Evolutionary conservation across 2,888 invertebrate genomes (phyloP).

Genomic region (Amphiduros pacificus): DNA sequence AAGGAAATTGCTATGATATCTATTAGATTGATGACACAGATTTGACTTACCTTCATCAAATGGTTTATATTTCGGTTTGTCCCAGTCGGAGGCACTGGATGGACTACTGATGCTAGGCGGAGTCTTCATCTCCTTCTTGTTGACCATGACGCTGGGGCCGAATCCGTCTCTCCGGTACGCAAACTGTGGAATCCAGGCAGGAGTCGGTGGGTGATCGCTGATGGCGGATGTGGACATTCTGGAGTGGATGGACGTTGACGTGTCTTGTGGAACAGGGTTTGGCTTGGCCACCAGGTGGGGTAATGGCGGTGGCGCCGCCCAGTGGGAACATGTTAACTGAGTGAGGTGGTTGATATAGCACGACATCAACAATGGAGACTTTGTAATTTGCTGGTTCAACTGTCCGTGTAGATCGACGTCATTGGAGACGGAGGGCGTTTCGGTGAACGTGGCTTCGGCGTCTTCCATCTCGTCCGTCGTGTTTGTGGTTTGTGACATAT

Average conservation of each 20-base stretch:
- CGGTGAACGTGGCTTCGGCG: neutral
- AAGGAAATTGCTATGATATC: too few relatives aligned
- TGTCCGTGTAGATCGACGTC: slow-evolving; percentile 89
- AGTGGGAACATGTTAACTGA: slow-evolving; percentile 66
- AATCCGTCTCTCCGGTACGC: slow-evolving; percentile 71
- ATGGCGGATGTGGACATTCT: slow-evolving; percentile 3
- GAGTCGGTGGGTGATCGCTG: slow-evolving; percentile 12
- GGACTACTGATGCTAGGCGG: slow-evolving; percentile 65
- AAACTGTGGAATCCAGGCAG: slow-evolving; percentile 70
- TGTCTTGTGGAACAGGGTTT: neutral
- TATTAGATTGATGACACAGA: too few relatives aligned
- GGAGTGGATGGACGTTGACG: slow-evolving; percentile 9
- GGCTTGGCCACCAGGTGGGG: slow-evolving; percentile 22
- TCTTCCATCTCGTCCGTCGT: slow-evolving; percentile 10
- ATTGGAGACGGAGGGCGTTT: slow-evolving; percentile 8
- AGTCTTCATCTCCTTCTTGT: slow-evolving; percentile 58
- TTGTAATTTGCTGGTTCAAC: slow-evolving; percentile 86
- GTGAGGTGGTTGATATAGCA: slow-evolving; percentile 91
- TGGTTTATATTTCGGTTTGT: too few relatives aligned
- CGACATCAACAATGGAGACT: slow-evolving; percentile 91
- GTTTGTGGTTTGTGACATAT: slow-evolving; percentile 9
- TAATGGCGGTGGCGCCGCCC: slow-evolving; percentile 53
- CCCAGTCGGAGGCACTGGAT: slow-evolving; percentile 54
- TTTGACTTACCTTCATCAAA: too few relatives aligned
- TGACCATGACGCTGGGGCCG: slow-evolving; percentile 70